Evolutionary conservation across 2,888 invertebrate genomes (phyloP), one percentile per base, ranked within the genome.

Genomic region (Sympetrum striolatum): DNA sequence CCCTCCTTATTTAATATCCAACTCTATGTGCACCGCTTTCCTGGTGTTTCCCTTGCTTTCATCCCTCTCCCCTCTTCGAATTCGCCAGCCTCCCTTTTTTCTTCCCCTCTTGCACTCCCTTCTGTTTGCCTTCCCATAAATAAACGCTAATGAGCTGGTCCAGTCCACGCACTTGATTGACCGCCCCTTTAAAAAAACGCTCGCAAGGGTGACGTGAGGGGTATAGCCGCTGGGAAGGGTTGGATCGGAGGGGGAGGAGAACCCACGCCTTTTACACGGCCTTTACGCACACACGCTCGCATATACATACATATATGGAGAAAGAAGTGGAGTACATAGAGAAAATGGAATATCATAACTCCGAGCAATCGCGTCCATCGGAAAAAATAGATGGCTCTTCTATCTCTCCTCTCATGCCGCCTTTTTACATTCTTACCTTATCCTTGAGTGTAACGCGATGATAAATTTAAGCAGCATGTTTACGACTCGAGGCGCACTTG

Each of bases 81-180:
- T 86, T 86, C 35, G 44, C 81, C 44, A 14, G 22, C 80, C 39
- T 39, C 44, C n/a, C 48, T 25, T 48, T 31, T 10, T 53, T 48
- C 35, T 58, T 37, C 37, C 53, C 60, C 60, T 58, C 82, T 31
- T 35, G 10, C 82, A 81, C 81, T 81, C 81, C 48, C 81, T 81
- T 82, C 58, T 86, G 86, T 86, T 86, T 86, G 86, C 86, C 86
- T 86, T 86, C 86, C 86, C 86, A 86, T 86, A 86, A 86, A 86
- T 86, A 86, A 86, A 86, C 86, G 86, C 86, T 86, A 86, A 86
- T 86, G 86, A 86, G 86, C 86, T 86, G 64, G 86, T 86, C 86
- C 86, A 86, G 86, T 86, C 86, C 86, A 64, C 86, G 60, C 86
- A 86, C 86, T 86, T 86, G 86, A 86, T 86, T 86, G 86, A 86